Conservation (phyloP, 2,113 vertebrate genomes). For the Cyphomyrus discorhynchus region DNA sequence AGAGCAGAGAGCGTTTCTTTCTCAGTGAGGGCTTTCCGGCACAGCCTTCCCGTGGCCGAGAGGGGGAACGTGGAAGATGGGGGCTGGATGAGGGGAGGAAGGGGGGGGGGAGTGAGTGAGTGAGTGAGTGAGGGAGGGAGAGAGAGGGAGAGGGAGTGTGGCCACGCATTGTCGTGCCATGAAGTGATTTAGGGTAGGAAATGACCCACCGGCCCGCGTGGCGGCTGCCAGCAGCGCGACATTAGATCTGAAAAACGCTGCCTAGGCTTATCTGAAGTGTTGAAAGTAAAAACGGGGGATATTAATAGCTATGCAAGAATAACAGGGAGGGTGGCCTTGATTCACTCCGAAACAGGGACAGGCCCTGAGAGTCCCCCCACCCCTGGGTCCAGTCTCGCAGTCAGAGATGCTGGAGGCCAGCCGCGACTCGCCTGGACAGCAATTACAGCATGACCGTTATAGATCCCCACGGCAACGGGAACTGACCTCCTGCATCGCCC, state of each 20-base stretch:
- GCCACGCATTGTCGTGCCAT: constrained; percentile 25
- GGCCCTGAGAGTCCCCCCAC: not conserved
- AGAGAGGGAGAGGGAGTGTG: not conserved
- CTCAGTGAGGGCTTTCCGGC: constrained; percentile 27
- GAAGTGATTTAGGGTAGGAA: constrained; percentile 36
- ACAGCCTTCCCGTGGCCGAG: constrained; percentile 15
- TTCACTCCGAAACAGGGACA: not conserved
- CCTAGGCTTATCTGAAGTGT: constrained; percentile 22
- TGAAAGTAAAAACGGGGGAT: constrained; percentile 28
- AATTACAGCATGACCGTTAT: not conserved
- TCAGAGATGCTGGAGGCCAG: not conserved
- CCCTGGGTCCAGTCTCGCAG: not conserved
- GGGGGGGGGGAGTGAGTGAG: too few species aligned
- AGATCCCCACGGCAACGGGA: not conserved
- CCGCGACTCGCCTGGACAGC: not conserved
- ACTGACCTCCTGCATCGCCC: not conserved
- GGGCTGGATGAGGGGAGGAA: not conserved
- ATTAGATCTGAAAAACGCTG: constrained; percentile 23
- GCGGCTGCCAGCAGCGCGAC: constrained; percentile 22
- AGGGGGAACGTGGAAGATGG: not conserved
- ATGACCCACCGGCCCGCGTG: constrained; percentile 5
- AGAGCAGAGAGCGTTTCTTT: constrained; percentile 25
- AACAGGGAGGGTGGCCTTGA: not conserved
- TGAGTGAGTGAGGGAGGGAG: not conserved
- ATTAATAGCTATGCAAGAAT: constrained; percentile 21